Conservation (phyloP, 1,140 invertebrate species). For the Chrysopa pallens region DNA sequence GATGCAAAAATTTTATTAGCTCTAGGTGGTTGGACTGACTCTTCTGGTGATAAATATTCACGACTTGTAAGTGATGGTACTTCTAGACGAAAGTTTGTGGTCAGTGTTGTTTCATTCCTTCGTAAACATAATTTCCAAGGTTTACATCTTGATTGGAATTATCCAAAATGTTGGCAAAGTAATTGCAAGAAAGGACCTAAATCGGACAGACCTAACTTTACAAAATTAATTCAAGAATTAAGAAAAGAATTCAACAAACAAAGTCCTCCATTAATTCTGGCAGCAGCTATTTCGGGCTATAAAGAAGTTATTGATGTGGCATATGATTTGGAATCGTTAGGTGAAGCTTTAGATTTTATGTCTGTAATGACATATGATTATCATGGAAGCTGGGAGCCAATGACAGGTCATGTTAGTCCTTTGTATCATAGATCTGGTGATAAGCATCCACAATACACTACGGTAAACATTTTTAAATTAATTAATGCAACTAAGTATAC, state of each 20-base stretch:
- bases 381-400: constrained; percentile 67
- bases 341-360: constrained; percentile 57
- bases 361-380: constrained; percentile 82
- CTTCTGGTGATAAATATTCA: constrained; percentile 67
- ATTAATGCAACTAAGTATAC: too few species aligned
- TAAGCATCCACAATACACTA: constrained; percentile 53
- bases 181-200: constrained; percentile 63
- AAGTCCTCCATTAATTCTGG: constrained; percentile 47
- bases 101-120: constrained; percentile 46
- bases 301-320: constrained; percentile 72
- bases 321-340: constrained; percentile 56
- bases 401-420: constrained; percentile 69
- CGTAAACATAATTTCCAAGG: constrained; percentile 59
- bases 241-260: constrained; percentile 50
- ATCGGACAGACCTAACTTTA: constrained; percentile 59
- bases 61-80: constrained; percentile 43
- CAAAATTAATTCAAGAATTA: constrained; percentile 61
- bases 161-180: constrained; percentile 81
- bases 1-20: constrained; percentile 54
- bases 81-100: constrained; percentile 46
- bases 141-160: constrained; percentile 79
- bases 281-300: constrained; percentile 72
- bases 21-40: constrained; percentile 83
- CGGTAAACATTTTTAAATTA: too few species aligned
- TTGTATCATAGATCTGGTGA: constrained; percentile 42